phyloP scores from a whole-genome alignment of 92 coral and sea anemone species.

The Bergia sp. region DNA sequence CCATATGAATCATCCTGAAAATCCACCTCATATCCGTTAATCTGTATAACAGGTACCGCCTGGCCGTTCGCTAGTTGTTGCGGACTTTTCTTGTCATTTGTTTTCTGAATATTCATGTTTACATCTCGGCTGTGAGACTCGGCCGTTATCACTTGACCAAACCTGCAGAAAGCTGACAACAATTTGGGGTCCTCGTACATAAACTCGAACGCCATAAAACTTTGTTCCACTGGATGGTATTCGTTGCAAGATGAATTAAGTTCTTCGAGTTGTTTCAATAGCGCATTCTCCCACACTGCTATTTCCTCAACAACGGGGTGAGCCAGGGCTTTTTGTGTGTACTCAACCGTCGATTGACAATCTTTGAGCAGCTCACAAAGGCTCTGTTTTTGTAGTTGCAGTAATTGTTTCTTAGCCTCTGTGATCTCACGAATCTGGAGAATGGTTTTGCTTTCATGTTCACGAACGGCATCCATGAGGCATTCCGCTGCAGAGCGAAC shows the following conservation, averaged over 20 bases:
- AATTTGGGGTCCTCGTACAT: conserved; percentile 32
- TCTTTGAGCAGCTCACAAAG: conserved; percentile 29
- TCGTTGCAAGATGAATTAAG: conserved; percentile 30
- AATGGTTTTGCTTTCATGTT: conserved; percentile 32
- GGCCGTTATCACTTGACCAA: conserved; percentile 32
- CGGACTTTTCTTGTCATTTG: neutral
- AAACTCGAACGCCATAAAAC: conserved; percentile 30
- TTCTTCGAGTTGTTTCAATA: conserved; percentile 29
- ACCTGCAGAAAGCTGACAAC: conserved; percentile 30
- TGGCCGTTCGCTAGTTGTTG: neutral
- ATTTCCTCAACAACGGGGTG: conserved; percentile 39
- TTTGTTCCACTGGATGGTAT: conserved; percentile 33
- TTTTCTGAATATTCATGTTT: conserved; percentile 12
- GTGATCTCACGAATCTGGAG: conserved; percentile 28
- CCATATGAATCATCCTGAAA: conserved; percentile 11
- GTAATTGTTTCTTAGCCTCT: conserved; percentile 37
- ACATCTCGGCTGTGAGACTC: conserved; percentile 5
- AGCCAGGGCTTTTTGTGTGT: conserved; percentile 31
- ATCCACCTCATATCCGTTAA: conserved; percentile 37
- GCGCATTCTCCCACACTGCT: conserved; percentile 37
- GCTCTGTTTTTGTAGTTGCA: conserved; percentile 30
- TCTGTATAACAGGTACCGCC: conserved; percentile 23
- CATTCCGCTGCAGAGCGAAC: conserved; percentile 33
- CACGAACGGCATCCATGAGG: conserved; percentile 29
- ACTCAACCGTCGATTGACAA: conserved; percentile 39